Evolutionary conservation across 2,113 vertebrate species (phyloP).

Genomic region (Gadus macrocephalus): DNA sequence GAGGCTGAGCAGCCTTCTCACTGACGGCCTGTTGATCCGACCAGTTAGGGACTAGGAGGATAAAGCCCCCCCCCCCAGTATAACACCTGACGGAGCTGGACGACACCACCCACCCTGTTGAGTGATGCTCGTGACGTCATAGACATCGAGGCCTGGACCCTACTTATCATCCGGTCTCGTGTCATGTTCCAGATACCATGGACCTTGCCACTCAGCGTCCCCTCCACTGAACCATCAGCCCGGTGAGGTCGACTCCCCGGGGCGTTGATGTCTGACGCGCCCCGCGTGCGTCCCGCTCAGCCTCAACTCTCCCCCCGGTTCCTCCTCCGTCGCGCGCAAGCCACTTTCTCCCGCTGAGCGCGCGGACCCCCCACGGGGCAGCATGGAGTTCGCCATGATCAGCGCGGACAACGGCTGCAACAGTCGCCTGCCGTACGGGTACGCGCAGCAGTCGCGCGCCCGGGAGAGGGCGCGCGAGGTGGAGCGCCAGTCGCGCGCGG

Average conservation of each 20-base stretch:
- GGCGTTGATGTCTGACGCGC: conserved; percentile 38
- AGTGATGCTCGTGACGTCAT: conserved; percentile 60
- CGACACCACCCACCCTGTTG: neutral
- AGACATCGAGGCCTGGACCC: conserved; percentile 29
- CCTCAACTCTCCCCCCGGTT: conserved; percentile 53
- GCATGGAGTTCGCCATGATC: conserved; percentile 98
- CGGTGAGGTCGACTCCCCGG: neutral
- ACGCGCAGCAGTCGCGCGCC: conserved; percentile 79
- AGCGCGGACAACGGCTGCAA: conserved; percentile 94
- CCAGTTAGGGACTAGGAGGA: conserved; percentile 46
- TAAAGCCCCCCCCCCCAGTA: conserved; percentile 6
- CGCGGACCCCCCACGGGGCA: conserved; percentile 31
- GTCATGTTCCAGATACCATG: conserved; percentile 32
- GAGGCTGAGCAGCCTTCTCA: conserved; percentile 26
- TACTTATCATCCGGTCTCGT: conserved; percentile 12
- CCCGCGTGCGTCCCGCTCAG: conserved; percentile 25
- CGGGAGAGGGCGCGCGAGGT: conserved; percentile 85
- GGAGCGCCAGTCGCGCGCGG: conserved; percentile 73
- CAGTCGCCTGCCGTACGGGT: conserved; percentile 93
- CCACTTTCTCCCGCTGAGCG: conserved; percentile 31
- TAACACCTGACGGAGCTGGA: too few species aligned
- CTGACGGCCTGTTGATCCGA: conserved; percentile 47
- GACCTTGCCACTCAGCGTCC: conserved; percentile 35
- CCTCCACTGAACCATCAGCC: conserved; percentile 31
- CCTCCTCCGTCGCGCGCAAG: conserved; percentile 30